These are phyloP conservation scores for Agonum fuliginosum DNA, from an alignment of 2,888 invertebrate species.

Conservation along the genomic window DNA sequence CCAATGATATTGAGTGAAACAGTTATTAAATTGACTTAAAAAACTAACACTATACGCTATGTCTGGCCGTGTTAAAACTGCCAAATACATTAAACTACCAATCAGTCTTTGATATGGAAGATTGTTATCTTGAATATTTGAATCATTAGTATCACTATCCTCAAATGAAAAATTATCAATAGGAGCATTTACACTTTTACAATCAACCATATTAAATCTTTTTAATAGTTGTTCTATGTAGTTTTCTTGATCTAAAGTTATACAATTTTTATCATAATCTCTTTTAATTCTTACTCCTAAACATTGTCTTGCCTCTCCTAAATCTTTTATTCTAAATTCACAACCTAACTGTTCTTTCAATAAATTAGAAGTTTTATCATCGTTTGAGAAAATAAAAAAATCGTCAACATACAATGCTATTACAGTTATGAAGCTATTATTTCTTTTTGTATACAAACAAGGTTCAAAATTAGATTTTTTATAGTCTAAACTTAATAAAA, in stretches of 20 bases:
- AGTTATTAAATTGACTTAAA: conserved; percentile 63
- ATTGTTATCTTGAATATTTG: conserved; percentile 8
- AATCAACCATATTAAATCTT: conserved; percentile 32
- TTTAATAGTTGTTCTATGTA: conserved; percentile 11
- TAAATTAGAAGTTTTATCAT: background rate
- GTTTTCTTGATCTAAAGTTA: conserved; percentile 14
- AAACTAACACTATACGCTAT: conserved; percentile 54
- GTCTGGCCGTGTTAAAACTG: conserved; percentile 14
- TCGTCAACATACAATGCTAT: conserved; percentile 59
- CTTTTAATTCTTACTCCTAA: conserved; percentile 1
- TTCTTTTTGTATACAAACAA: conserved; percentile 3
- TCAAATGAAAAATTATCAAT: conserved; percentile 19
- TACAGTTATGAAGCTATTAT: conserved; percentile 2
- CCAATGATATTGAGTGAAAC: conserved; percentile 61
- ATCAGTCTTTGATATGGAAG: conserved; percentile 22
- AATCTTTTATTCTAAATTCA: conserved; percentile 19
- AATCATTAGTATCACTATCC: background rate
- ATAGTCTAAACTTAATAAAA: conserved; percentile 22
- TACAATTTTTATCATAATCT: conserved; percentile 13
- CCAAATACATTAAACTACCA: conserved; percentile 50
- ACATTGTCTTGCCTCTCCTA: conserved; percentile 5
- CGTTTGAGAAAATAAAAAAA: conserved; percentile 56
- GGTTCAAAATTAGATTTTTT: conserved; percentile 5
- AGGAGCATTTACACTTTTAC: conserved; percentile 6
- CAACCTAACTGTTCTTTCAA: conserved; percentile 18